phyloP scores from a whole-genome alignment of 2,113 vertebrate genomes.

The Strigops habroptila region DNA sequence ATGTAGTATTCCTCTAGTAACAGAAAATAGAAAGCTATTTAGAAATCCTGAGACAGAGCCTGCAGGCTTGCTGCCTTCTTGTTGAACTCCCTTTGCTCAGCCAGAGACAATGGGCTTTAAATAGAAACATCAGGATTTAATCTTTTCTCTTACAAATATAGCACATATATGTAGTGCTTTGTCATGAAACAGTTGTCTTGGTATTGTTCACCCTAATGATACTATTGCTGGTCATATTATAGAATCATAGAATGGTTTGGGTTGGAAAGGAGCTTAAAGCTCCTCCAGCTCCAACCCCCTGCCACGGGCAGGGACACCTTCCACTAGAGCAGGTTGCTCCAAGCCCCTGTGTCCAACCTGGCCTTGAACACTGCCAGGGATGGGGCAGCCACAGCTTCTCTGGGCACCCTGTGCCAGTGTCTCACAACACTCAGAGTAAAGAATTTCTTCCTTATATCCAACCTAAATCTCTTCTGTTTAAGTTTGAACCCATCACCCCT shows the following conservation, averaged over 20 bases:
- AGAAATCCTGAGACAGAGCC: neutral
- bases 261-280: neutral
- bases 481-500: too few relatives aligned
- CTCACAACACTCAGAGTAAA: too few relatives aligned
- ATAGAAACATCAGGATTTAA: neutral
- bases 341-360: neutral
- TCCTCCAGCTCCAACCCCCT: neutral
- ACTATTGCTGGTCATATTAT: neutral
- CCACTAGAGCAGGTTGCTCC: neutral
- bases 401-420: too few relatives aligned
- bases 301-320: neutral
- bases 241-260: neutral
- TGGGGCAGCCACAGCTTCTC: too few relatives aligned
- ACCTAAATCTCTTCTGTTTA: too few relatives aligned
- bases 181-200: neutral
- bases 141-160: neutral
- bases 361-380: too few relatives aligned
- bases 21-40: neutral
- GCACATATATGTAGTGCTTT: rapidly evolving
- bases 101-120: neutral
- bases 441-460: too few relatives aligned
- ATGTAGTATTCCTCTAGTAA: neutral
- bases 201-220: neutral
- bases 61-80: neutral
- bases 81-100: neutral